Conservation (phyloP, 1,140 invertebrate genomes). For the Antheraea pernyi region DNA sequence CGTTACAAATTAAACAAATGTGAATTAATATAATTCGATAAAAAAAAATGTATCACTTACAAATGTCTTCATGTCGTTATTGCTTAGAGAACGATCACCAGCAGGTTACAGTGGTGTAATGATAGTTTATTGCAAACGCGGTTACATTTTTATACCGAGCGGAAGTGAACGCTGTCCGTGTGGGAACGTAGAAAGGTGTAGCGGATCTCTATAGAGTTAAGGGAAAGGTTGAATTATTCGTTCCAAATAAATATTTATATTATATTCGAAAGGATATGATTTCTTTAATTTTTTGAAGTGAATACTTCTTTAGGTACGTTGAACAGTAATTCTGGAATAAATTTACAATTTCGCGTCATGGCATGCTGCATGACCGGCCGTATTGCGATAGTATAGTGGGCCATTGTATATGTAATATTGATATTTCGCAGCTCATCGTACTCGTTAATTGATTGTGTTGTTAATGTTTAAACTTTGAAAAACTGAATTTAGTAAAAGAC, state of each 20-base stretch:
- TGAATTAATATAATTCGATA: not conserved
- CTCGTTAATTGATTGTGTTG: too few species aligned
- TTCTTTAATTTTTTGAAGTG: too few species aligned
- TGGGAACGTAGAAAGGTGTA: slow-evolving; percentile 47
- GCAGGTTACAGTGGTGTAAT: slow-evolving; percentile 42
- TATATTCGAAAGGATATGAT: not conserved
- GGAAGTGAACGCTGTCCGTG: slow-evolving; percentile 56
- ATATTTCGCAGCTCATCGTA: too few species aligned
- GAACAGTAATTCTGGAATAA: too few species aligned
- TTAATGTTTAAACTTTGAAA: too few species aligned
- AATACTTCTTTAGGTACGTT: too few species aligned
- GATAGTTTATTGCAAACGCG: slow-evolving; percentile 47
- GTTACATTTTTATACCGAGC: slow-evolving; percentile 64
- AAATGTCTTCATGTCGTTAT: slow-evolving; percentile 65
- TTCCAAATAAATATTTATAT: not conserved
- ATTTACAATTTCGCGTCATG: too few species aligned
- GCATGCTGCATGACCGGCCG: too few species aligned
- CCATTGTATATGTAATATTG: too few species aligned
- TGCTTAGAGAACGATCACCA: slow-evolving; percentile 32
- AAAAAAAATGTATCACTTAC: slow-evolving; percentile 47
- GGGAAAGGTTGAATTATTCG: not conserved
- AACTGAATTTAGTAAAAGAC: too few species aligned
- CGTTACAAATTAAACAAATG: not conserved
- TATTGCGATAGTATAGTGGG: too few species aligned
- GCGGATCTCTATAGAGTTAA: slow-evolving; percentile 30